Base-by-base conservation (phyloP, 2,113 vertebrate species). In the Esox niger region DNA sequence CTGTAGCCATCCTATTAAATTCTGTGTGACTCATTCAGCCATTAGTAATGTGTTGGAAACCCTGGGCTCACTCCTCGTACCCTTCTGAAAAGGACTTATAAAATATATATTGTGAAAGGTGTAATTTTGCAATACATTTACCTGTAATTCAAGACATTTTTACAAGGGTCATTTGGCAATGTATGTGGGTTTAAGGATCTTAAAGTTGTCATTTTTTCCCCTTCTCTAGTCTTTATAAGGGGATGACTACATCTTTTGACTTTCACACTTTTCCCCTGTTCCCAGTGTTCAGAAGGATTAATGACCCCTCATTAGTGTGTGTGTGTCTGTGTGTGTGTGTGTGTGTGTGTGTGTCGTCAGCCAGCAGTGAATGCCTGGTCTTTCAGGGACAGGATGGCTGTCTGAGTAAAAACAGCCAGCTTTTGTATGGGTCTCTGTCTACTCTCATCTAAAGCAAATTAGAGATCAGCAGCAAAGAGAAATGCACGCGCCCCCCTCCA, bases 391-490 rank as follows among this genome's bases (percentile, higher is more conserved):
- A 86, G 87, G 88, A 89, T 91, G 80, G 81, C 88, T 87, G 91
- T 90, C 90, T 87, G 93, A 93, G 91, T 88, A 90, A 92, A 89
- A 95, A 91, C 92, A 91, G 93, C 89, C 92, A 88, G 89, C 94
- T 94, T 96, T 96, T 96, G 93, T 96, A 90, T 92, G 91, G 94
- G 90, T 91, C 92, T 89, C 94, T 91, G 92, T 93, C 94, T 94
- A 90, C 91, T 91, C 91, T 95, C 93, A 94, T 98, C 95, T 93
- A 93, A 96, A 94, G 94, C 89, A 96, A 96, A 96, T 96, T 94
- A 93, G 92, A 93, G 91, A 92, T 91, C 91, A 87, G 87, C 90
- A 90, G 91, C 75, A 82, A 92, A 93, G 88, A 91, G 88, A 90
- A 90, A 91, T 85, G 91, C 85, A 90, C 91, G 91, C 89, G 86